Percentiles rank a stretch among this genome's conserved stretches.
Evolutionary conservation across 2,888 invertebrate genomes (phyloP).

Genomic region (Eupithecia inturbata): DNA sequence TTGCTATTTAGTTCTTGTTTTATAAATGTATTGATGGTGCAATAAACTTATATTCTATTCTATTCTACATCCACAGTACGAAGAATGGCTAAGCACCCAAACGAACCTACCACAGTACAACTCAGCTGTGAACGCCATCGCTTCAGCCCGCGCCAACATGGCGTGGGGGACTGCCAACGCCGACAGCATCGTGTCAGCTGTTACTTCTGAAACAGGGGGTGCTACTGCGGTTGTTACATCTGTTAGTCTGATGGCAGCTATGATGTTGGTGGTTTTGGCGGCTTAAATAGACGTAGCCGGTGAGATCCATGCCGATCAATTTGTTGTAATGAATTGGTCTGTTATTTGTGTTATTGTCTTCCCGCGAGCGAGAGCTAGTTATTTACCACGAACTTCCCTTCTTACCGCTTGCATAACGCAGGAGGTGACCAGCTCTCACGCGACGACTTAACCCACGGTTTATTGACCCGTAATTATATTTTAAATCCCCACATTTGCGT

Average conservation of each 20-base stretch:
- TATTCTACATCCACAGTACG: slow-evolving; percentile 63
- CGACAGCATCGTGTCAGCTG: slow-evolving; percentile 62
- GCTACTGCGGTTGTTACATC: slow-evolving; percentile 57
- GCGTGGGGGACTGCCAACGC: slow-evolving; percentile 70
- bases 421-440: too few relatives aligned
- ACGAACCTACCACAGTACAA: slow-evolving; percentile 55
- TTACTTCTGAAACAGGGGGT: slow-evolving; percentile 47
- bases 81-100: slow-evolving; percentile 69
- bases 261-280: slow-evolving; percentile 45
- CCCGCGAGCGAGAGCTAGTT: background rate
- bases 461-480: too few relatives aligned
- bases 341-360: background rate
- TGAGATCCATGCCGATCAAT: background rate
- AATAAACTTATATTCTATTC: too few relatives aligned
- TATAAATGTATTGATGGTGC: too few relatives aligned
- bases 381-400: background rate
- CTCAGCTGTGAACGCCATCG: slow-evolving; percentile 61
- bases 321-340: background rate
- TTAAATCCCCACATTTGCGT: too few relatives aligned
- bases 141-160: slow-evolving; percentile 65
- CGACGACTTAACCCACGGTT: too few relatives aligned
- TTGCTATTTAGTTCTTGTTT: too few relatives aligned
- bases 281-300: background rate
- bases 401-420: background rate
- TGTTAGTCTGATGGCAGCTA: slow-evolving; percentile 47